phyloP scores from a whole-genome alignment of 2,797 vertebrate species.

The Tachyglossus aculeatus region DNA sequence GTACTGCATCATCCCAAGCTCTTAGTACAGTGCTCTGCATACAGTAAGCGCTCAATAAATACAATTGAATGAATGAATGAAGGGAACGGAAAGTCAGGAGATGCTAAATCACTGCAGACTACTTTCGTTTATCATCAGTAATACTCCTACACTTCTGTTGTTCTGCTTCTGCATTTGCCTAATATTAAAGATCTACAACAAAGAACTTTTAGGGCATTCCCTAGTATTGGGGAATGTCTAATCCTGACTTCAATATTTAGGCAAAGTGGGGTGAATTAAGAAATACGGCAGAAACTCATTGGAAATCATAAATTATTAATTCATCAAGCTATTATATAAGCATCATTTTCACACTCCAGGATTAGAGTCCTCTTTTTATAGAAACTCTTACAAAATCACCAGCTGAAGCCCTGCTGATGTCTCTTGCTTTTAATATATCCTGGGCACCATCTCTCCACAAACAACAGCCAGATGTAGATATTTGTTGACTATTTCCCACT shows the following conservation, averaged over 20 bases:
- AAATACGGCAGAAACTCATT: conserved; percentile 18
- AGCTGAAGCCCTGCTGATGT: neutral
- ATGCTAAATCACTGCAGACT: no score
- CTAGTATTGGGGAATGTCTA: neutral
- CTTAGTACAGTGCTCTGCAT: no score
- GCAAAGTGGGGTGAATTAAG: neutral
- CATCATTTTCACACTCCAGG: neutral
- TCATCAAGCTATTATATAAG: neutral
- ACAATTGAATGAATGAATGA: no score
- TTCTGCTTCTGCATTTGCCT: neutral
- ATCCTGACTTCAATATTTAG: neutral
- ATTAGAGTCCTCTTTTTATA: neutral
- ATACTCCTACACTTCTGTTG: neutral
- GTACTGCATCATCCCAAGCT: no score
- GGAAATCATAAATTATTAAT: neutral
- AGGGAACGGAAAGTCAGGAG: no score
- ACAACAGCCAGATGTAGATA: neutral
- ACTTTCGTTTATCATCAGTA: neutral
- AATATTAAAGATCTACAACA: neutral
- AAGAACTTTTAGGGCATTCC: conserved; percentile 1
- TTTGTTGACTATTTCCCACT: neutral
- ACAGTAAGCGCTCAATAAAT: no score
- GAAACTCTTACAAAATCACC: neutral
- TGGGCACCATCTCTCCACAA: neutral
- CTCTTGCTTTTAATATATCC: neutral